phyloP scores from a whole-genome alignment of 2,797 vertebrate genomes.

The Malacoctenus gilli region DNA sequence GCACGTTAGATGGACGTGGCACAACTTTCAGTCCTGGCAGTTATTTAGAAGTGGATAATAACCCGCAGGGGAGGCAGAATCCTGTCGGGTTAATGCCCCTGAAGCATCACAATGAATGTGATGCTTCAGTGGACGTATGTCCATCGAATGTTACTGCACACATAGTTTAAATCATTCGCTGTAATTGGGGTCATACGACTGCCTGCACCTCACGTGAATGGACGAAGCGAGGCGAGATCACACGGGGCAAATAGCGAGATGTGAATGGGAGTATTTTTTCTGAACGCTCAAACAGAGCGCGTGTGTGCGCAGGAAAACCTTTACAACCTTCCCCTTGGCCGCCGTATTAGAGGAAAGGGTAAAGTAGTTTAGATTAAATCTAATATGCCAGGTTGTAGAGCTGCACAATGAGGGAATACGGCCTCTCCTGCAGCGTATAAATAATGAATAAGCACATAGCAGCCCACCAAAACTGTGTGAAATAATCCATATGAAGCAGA shows the following conservation, averaged over 20 bases:
- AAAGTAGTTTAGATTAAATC: conserved; percentile 31
- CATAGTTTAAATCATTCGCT: too few relatives aligned
- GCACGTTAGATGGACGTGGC: too few relatives aligned
- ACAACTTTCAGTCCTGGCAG: too few relatives aligned
- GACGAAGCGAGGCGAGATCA: background rate
- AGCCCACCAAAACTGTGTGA: conserved; percentile 17
- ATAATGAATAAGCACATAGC: conserved; percentile 55
- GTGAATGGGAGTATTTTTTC: conserved; percentile 7
- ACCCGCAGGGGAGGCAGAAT: too few relatives aligned
- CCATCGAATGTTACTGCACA: too few relatives aligned
- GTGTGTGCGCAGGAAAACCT: conserved; percentile 13
- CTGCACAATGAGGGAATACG: conserved; percentile 37
- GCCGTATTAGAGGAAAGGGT: conserved; percentile 19
- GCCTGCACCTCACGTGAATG: background rate
- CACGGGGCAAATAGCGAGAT: background rate
- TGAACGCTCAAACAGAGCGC: conserved; percentile 2
- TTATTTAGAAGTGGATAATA: too few relatives aligned
- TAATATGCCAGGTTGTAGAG: conserved; percentile 33
- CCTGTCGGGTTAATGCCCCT: too few relatives aligned
- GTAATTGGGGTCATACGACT: too few relatives aligned
- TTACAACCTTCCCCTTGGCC: conserved; percentile 19
- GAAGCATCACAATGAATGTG: too few relatives aligned
- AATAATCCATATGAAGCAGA: conserved; percentile 37
- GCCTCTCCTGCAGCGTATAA: conserved; percentile 44
- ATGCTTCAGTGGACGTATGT: too few relatives aligned